Evolutionary conservation across 2,888 invertebrate genomes (phyloP), one percentile per base, ranked within the genome.

Genomic region (Keiferia lycopersicella): DNA sequence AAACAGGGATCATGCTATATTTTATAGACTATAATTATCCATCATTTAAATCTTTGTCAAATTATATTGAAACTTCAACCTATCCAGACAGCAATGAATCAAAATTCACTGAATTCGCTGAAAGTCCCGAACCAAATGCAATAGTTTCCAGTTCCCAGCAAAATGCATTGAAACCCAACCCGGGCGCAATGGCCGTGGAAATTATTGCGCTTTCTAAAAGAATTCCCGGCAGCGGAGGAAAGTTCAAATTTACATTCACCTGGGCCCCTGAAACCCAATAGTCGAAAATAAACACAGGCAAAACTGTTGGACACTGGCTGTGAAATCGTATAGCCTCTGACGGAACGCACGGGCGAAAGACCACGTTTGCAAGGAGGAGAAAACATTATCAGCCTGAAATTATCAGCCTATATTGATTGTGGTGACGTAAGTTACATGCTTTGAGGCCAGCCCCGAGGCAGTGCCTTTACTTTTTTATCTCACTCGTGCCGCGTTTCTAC

Each of bases 201-300:
- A 65, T 65, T 63, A 65, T 65, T 65, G 60, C 39, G 53, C 63
- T 63, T 61, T 61, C 61, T 34, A 12, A 30, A 53, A 63, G 63
- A 63, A 56, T 65, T 61, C 59, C 45, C 60, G 50, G 11, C 26
- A 14, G 61, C 30, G 48, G 30, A 58, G 38, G 63, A 56, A 61
- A 63, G 63, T 61, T 63, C 60, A 65, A 65, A 65, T 65, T 65
- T 65, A 65, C 63, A 65, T 65, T 65, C 65, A 63, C 18, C 63
- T 62, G 56, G 38, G 63, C 56, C 56, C 63, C 62, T 41, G 65
- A 63, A 66, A 66, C 63, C 65, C 65, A 66, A 66, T 66, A 66
- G 65, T 63, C 63, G 65, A 66, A 66, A 66, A 66, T 66, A 66
- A 66, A 66, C 65, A 66, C 65, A 41, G 57, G 65, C 63, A 30